A percentile compares a stretch with the other conserved stretches of the same genome.
phyloP scores from a whole-genome alignment of 2,113 vertebrate species.

The Litocranius walleri region DNA sequence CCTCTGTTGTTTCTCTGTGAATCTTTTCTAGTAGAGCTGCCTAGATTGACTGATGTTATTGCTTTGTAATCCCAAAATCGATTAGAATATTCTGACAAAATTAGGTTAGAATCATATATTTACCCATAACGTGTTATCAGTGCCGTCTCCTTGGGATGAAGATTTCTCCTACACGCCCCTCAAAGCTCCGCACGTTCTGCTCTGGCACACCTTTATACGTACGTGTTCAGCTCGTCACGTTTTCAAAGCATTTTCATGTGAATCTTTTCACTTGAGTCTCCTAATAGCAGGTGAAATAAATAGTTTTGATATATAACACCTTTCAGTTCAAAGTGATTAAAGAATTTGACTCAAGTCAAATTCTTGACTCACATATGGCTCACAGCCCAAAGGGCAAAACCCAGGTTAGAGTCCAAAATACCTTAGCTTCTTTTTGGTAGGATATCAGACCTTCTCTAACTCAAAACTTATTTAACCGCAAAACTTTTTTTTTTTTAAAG shows the following conservation, averaged over 20 bases:
- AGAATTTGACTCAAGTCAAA: neutral
- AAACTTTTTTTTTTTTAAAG: neutral
- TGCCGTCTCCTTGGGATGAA: neutral
- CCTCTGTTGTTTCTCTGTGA: neutral
- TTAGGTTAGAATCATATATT: neutral
- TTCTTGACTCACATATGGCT: neutral
- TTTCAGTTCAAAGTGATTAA: neutral
- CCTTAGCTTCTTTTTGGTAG: neutral
- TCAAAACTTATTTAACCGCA: neutral
- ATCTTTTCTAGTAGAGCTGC: neutral
- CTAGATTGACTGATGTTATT: neutral
- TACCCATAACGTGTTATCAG: neutral
- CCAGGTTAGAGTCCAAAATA: neutral
- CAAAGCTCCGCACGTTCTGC: neutral
- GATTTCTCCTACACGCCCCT: neutral
- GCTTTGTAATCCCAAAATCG: neutral
- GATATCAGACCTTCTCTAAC: neutral
- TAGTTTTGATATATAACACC: neutral
- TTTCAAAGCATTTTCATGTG: neutral
- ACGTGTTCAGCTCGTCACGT: neutral
- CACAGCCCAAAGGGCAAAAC: neutral
- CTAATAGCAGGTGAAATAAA: neutral
- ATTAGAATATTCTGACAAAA: neutral
- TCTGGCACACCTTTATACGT: neutral
- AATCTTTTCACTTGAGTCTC: neutral